phyloP scores from a whole-genome alignment of 2,113 vertebrate species.

The Enhydra lutris region DNA sequence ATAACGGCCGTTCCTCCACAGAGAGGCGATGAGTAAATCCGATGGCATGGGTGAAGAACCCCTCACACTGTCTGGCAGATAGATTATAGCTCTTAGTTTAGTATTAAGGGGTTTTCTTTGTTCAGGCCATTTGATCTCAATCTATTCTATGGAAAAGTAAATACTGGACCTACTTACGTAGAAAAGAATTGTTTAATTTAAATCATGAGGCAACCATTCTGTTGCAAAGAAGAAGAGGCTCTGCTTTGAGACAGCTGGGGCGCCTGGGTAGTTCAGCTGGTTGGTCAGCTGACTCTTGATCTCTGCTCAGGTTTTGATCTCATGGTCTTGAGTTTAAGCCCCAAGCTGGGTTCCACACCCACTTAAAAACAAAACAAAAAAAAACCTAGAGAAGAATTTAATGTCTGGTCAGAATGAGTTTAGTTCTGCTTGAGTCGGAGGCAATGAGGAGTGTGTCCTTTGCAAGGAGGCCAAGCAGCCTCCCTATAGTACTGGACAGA shows the following conservation, averaged over 20 bases:
- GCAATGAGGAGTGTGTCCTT: rapidly evolving
- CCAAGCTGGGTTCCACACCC: background rate
- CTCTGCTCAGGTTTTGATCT: background rate
- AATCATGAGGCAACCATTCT: background rate
- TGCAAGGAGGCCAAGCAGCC: background rate
- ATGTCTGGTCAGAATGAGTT: background rate
- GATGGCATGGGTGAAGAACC: background rate
- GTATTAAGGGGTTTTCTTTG: background rate
- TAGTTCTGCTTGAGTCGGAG: background rate
- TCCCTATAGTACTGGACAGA: rapidly evolving
- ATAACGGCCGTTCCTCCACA: background rate
- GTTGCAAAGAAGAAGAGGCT: background rate
- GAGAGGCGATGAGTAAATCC: background rate
- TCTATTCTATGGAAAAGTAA: background rate
- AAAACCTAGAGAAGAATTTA: background rate
- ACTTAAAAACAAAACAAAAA: background rate
- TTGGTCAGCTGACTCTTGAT: background rate
- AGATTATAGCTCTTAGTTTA: background rate
- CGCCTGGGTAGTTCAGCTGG: background rate
- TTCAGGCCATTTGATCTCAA: background rate
- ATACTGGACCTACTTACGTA: background rate
- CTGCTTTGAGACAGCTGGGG: background rate
- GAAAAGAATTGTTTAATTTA: background rate
- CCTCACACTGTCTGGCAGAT: background rate
- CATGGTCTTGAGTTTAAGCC: background rate